These are phyloP conservation scores for Scatophagus argus DNA, from an alignment of 2,113 vertebrate genomes.

Conservation along the genomic window DNA sequence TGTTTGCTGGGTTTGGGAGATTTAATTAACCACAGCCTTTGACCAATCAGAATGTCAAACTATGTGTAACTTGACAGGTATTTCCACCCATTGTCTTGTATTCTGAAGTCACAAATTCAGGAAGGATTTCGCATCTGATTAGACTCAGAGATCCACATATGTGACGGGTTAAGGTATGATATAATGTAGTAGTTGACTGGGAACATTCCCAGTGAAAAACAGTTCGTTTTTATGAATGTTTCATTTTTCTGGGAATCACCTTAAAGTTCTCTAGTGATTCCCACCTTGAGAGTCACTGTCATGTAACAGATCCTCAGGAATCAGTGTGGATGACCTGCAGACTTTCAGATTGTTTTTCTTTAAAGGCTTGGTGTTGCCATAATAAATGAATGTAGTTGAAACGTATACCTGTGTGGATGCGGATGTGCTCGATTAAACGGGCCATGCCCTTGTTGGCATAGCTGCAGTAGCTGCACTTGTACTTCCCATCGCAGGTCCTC, in stretches of 20 bases:
- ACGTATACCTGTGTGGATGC: slow-evolving; percentile 94
- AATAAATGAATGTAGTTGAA: not conserved
- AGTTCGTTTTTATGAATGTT: not conserved
- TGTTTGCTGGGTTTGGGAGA: not conserved
- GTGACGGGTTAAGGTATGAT: not conserved
- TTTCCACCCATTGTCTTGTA: no score
- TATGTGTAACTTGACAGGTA: no score
- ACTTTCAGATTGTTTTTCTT: no score
- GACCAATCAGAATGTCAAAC: not conserved
- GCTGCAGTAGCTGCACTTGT: slow-evolving; percentile 97
- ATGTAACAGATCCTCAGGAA: no score
- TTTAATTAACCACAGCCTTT: not conserved
- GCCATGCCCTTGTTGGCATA: slow-evolving; percentile 98
- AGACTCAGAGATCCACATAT: not conserved
- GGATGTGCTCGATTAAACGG: slow-evolving; percentile 95
- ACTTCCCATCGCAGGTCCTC: slow-evolving; percentile 96
- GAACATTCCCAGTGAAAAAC: not conserved
- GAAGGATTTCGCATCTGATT: not conserved
- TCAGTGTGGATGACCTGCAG: not conserved
- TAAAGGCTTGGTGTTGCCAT: not conserved
- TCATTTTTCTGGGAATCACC: not conserved
- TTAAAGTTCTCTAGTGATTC: no score
- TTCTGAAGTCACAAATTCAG: no score
- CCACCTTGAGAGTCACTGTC: not conserved
- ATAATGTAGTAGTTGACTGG: not conserved